Base-by-base conservation (phyloP, 2,113 vertebrate genomes). In the Labeo rohita region DNA sequence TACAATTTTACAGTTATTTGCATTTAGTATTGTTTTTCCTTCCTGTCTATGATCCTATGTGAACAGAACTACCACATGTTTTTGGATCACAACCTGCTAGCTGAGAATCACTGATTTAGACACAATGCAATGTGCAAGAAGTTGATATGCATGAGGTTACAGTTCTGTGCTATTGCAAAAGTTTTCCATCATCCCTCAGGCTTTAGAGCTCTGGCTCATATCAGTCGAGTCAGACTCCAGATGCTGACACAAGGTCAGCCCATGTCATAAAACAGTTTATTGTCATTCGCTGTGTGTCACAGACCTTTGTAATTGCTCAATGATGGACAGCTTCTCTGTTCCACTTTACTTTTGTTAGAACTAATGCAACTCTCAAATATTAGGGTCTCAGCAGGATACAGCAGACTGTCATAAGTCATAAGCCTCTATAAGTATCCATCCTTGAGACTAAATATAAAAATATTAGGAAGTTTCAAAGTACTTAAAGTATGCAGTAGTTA, bases 171-270 rank as follows among this genome's bases (percentile, higher is more conserved):
- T 76, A 52, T 50, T 76, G n/a, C 49, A 76, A n/a, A 49, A 54
- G 49, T 52, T 76, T 50, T 23, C 23, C 74, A 76, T 28, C 47
- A 76, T 50, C n/a, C 45, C 49, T 76, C 47, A 72, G 68, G 68
- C 36, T 45, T 39, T 43, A 43, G 34, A 72, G 36, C 36, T 72
- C 34, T 43, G 68, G 16, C 36, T 43, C 36, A 72, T 72, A 43
- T 72, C 8, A 72, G 68, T 70, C 8, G 36, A 43, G 68, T 45
- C 16, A 21, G 39, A 72, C 36, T 34, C 61, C 10, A 66, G 63
- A 66, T 66, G 12, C 63, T 34, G 23, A 34, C 63, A 73, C 39
- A 73, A 11, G 68, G 36, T 43, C 68, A 39, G 68, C 68, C 68
- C 6, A 39, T 72, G 68, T 72, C 68, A 72, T 28, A 72, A 34